Conservation (phyloP, 2,888 invertebrate species). For the Phorcus lineatus region DNA sequence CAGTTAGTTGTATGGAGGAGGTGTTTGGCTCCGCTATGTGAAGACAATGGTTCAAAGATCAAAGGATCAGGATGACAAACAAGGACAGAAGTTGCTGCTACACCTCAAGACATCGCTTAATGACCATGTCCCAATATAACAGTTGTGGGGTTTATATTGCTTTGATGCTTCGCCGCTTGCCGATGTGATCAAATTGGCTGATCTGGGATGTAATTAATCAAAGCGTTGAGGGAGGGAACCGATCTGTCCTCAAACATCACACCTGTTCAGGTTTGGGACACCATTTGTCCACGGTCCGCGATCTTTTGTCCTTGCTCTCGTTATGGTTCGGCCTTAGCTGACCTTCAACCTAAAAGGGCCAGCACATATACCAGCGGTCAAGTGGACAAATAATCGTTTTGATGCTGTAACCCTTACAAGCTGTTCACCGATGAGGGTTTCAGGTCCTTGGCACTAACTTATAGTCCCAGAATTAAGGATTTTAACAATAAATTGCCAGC, state of each 20-base stretch:
- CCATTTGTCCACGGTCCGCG: constrained; percentile 2
- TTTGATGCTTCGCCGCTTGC: not conserved
- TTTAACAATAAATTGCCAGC: too few species aligned
- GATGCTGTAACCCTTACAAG: too few species aligned
- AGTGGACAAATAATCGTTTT: too few species aligned
- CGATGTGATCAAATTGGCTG: constrained; percentile 5
- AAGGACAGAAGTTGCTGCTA: constrained; percentile 11
- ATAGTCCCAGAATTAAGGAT: too few species aligned
- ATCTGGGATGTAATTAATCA: constrained; percentile 2
- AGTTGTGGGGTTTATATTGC: not conserved
- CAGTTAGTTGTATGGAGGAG: too few species aligned
- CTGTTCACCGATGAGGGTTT: too few species aligned
- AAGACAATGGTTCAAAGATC: not conserved
- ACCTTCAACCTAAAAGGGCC: not conserved
- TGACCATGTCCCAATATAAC: constrained; percentile 1
- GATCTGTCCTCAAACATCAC: constrained; percentile 5
- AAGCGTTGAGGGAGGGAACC: not conserved
- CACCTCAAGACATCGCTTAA: not conserved
- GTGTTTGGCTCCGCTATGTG: too few species aligned
- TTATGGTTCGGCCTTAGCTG: not conserved
- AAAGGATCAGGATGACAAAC: not conserved
- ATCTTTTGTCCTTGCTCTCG: not conserved
- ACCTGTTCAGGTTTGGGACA: constrained; percentile 6
- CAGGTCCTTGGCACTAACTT: too few species aligned
- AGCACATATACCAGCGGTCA: too few species aligned